Evolutionary conservation across 2,113 vertebrate genomes (phyloP), one percentile per base, ranked within the genome.

Genomic region (Melierax canorus): DNA sequence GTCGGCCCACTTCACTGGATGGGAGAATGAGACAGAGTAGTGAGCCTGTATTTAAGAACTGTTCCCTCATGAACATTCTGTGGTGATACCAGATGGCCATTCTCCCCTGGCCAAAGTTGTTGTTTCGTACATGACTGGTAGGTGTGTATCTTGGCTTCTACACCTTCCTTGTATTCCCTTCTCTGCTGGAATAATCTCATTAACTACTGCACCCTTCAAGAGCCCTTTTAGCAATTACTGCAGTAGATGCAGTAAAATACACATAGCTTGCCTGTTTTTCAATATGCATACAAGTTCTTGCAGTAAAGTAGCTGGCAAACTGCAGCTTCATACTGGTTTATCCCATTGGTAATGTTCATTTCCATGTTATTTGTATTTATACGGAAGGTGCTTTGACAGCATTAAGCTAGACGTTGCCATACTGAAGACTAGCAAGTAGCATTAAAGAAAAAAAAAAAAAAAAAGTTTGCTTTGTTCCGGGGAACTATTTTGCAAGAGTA

Each of bases 11-110:
- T 89, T 82, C 74, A 66, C 48, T 82, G 78, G 18, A 38, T 91
- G 39, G 34, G 38, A 66, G 36, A 94, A 60, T 62, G 19, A 53
- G n/a, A 66, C 45, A 73, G 68, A 71, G 20, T 53, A 91, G 66
- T 34, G 34, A 90, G 82, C 39, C 36, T 94, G n/a, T 77, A 34
- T 91, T 94, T 89, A 89, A 94, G 80, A 91, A 78, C 58, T 85
- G 75, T 53, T 86, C 84, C 50, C 69, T 79, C 9, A 7, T 66
- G 58, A 91, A 62, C 78, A 62, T 74, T 94, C 66, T 78, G 64
- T 64, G 84, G 66, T 87, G 74, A 78, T 85, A 77, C 89, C 86
- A 92, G 62, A 89, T 91, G 86, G 80, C 86, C 30, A 4, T 39
- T 46, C 26, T 92, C 41, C 69, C 64, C 63, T 92, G 84, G 48